A percentile compares a stretch with the other conserved stretches of the same genome.
Conservation (phyloP, 2,113 vertebrate genomes). For the Centropus unirufus region DNA sequence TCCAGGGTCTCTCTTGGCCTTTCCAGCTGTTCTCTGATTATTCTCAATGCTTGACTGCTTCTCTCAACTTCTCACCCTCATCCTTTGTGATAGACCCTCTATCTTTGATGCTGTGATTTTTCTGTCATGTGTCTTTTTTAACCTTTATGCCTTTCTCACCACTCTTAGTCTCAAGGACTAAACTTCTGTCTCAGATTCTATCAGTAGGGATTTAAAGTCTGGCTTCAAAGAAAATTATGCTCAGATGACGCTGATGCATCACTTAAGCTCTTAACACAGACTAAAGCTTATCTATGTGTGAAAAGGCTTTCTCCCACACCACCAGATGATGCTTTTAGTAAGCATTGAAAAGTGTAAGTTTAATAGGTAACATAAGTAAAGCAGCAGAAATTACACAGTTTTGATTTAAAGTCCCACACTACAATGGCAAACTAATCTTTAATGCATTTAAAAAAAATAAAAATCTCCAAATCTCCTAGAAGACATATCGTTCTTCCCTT, state of each 20-base stretch:
- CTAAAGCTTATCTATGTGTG: background rate
- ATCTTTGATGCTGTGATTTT: constrained; percentile 1
- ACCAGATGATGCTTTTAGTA: background rate
- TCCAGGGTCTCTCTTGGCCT: background rate
- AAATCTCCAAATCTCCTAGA: background rate
- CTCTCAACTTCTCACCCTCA: background rate
- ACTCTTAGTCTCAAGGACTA: background rate
- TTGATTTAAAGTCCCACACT: background rate
- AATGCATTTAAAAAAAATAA: background rate
- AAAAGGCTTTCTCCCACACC: background rate
- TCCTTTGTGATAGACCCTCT: constrained; percentile 9
- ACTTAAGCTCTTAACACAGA: background rate
- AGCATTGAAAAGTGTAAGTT: background rate
- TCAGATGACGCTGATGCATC: constrained; percentile 3
- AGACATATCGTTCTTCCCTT: background rate
- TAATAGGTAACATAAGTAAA: background rate
- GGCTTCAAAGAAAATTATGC: constrained; percentile 39
- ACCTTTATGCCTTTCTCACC: constrained; percentile 27
- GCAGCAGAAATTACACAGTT: background rate
- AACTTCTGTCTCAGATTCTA: background rate
- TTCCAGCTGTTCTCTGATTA: background rate
- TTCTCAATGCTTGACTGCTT: background rate
- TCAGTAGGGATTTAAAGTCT: constrained; percentile 18
- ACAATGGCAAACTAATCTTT: background rate
- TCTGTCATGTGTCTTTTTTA: background rate